Percentiles rank a stretch among this genome's conserved stretches.
These are phyloP conservation scores for Dasyprocta punctata DNA, from an alignment of 2,113 vertebrate species.

Conservation along the genomic window DNA sequence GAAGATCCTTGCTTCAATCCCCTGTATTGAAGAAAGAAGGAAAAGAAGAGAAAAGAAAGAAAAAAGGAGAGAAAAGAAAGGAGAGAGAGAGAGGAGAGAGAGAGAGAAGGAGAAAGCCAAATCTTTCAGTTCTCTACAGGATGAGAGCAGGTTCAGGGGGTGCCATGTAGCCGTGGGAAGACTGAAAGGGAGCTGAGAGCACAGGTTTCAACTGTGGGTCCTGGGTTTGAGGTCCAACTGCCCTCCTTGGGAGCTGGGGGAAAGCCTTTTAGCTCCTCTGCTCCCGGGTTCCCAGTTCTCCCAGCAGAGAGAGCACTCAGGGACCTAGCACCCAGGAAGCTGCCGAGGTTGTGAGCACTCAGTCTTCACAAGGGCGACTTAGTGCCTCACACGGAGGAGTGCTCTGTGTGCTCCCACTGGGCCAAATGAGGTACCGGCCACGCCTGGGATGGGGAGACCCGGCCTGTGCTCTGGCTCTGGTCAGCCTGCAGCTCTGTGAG, in stretches of 20 bases:
- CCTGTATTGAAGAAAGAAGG: too few species aligned
- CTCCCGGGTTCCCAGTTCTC: not conserved
- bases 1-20: too few species aligned
- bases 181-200: not conserved
- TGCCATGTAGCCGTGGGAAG: not conserved
- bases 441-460: not conserved
- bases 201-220: not conserved
- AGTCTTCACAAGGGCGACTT: not conserved
- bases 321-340: not conserved
- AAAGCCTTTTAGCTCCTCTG: too few species aligned
- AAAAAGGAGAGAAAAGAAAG: too few species aligned
- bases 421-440: not conserved
- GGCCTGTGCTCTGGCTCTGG: not conserved
- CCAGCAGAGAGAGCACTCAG: too few species aligned
- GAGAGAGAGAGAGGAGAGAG: not conserved
- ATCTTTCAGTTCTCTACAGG: not conserved
- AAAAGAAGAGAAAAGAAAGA: too few species aligned
- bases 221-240: accelerated
- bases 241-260: not conserved
- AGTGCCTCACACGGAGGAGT: accelerated
- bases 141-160: not conserved
- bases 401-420: accelerated
- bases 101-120: not conserved
- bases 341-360: not conserved
- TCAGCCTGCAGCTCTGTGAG: too few species aligned